Percentiles rank a stretch among this genome's conserved stretches.
Evolutionary conservation across 2,113 vertebrate genomes (phyloP).

Genomic region (Holacanthus passer): DNA sequence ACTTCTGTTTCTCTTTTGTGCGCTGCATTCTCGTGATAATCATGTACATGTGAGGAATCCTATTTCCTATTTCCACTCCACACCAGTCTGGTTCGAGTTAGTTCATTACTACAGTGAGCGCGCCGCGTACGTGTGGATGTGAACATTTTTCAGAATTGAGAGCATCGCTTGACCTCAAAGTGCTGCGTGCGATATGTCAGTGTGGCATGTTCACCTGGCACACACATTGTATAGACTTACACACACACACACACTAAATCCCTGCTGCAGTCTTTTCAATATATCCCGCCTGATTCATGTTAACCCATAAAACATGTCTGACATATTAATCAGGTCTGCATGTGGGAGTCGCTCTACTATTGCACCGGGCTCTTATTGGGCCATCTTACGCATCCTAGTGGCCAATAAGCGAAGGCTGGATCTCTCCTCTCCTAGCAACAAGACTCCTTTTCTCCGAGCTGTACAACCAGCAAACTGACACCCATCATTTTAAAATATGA

Average conservation of each 20-base stretch:
- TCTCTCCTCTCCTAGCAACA: slow-evolving; percentile 96
- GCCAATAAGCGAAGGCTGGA: slow-evolving; percentile 86
- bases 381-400: slow-evolving; percentile 68
- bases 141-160: slow-evolving; percentile 38
- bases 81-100: slow-evolving; percentile 57
- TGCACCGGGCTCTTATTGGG: slow-evolving; percentile 85
- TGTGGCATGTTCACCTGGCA: slow-evolving; percentile 37
- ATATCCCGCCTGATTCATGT: slow-evolving; percentile 79
- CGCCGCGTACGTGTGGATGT: slow-evolving; percentile 17
- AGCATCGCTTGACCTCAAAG: slow-evolving; percentile 59
- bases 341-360: slow-evolving; percentile 76
- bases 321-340: slow-evolving; percentile 88
- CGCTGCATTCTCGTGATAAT: slow-evolving; percentile 60
- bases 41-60: slow-evolving; percentile 60
- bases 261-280: slow-evolving; percentile 74
- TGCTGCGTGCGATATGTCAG: slow-evolving; percentile 49
- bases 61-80: slow-evolving; percentile 56
- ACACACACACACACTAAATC: slow-evolving; percentile 46
- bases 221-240: slow-evolving; percentile 26
- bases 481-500: slow-evolving; percentile 92
- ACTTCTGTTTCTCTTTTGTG: slow-evolving; percentile 48
- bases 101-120: slow-evolving; percentile 42
- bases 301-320: slow-evolving; percentile 88
- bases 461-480: slow-evolving; percentile 88
- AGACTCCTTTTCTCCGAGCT: slow-evolving; percentile 82